These are phyloP conservation scores for Lophotis ruficrista DNA, from an alignment of 2,113 vertebrate genomes.

Conservation along the genomic window DNA sequence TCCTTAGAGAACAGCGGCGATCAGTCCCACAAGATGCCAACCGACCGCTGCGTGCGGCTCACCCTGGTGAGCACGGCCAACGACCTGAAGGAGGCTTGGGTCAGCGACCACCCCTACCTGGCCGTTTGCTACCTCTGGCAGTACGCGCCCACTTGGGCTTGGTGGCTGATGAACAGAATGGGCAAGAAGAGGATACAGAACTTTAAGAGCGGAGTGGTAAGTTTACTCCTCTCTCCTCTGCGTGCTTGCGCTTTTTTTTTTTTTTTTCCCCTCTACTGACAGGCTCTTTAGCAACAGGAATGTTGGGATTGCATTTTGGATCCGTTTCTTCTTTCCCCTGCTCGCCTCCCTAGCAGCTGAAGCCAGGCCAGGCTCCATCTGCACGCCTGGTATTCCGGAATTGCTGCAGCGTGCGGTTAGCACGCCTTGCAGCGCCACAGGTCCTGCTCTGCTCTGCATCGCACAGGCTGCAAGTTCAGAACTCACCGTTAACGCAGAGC, in stretches of 20 bases:
- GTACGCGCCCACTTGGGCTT: slow-evolving; percentile 87
- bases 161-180: slow-evolving; percentile 77
- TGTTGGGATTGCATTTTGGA: not conserved
- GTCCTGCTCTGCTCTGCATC: not conserved
- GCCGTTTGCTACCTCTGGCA: slow-evolving; percentile 86
- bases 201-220: slow-evolving; percentile 89
- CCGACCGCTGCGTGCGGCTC: slow-evolving; percentile 84
- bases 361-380: not conserved
- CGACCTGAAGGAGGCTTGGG: slow-evolving; percentile 89
- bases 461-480: rapidly evolving
- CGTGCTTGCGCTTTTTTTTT: not conserved
- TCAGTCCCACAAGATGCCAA: slow-evolving; percentile 89
- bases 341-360: not conserved
- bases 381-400: not conserved
- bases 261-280: not conserved
- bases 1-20: slow-evolving; percentile 1
- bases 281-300: not conserved
- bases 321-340: not conserved
- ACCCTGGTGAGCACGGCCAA: slow-evolving; percentile 88
- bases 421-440: rapidly evolving
- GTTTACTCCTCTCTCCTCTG: not conserved
- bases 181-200: slow-evolving; percentile 86
- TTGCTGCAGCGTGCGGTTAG: not conserved
- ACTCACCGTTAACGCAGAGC: rapidly evolving
- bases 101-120: slow-evolving; percentile 87